Evolutionary conservation across 2,113 vertebrate genomes (phyloP), one percentile per base, ranked within the genome.

Genomic region (Stegastes partitus): DNA sequence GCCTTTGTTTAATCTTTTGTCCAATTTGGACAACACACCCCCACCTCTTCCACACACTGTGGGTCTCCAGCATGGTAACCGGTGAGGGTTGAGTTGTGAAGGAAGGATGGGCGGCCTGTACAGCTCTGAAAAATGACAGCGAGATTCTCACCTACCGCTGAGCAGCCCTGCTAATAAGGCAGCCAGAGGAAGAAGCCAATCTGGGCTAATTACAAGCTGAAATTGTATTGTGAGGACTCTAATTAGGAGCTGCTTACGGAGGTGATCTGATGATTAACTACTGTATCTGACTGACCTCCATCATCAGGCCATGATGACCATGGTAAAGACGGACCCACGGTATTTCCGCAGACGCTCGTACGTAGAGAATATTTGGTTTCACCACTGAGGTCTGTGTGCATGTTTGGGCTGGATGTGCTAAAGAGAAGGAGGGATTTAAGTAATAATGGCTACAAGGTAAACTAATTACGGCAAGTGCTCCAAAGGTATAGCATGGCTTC

Each of bases 401-500:
- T 16, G 26, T 26, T 66, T 22, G 59, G 69, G 55, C 22, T n/a
- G 68, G 81, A 61, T 18, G 51, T 14, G 34, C 58, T 91, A 88
- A 90, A 92, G 92, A 90, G 91, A 93, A 94, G 93, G 93, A 93
- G 91, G 95, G 93, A 95, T 96, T 95, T 96, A 96, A 97, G 94
- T 95, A 95, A 97, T 96, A 96, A 97, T 96, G 95, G 95, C 96
- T 96, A 95, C 92, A 96, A 97, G 96, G 96, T 97, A 97, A 97
- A 97, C 96, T 97, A 96, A 99, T 99, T 99, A 98, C 93, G 94
- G 68, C 94, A 91, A 94, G 94, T 92, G 95, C 94, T 96, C 95
- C 92, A 90, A 93, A 96, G 96, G 95, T 96, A 95, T 89, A 94
- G 94, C 93, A 91, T 91, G 87, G 94, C 94, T 95, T 92, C 91